phyloP scores from a whole-genome alignment of 1,140 invertebrate species.

The Nilaparvata lugens region DNA sequence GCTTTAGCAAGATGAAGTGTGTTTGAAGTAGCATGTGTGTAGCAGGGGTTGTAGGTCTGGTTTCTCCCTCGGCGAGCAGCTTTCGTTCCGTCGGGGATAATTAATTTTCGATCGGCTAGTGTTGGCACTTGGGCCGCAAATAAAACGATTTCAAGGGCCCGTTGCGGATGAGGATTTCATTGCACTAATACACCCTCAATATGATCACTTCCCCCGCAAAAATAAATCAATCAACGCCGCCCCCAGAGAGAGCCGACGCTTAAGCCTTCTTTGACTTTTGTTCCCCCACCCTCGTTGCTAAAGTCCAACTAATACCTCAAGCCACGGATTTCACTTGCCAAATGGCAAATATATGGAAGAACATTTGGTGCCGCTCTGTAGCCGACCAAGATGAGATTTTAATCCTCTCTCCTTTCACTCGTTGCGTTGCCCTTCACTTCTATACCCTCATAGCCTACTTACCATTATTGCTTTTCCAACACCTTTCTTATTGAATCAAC shows the following conservation, averaged over 20 bases:
- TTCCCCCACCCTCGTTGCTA: background rate
- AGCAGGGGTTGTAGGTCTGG: too few species aligned
- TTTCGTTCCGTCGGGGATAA: conserved; percentile 25
- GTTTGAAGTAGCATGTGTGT: conserved; percentile 10
- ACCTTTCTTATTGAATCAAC: too few species aligned
- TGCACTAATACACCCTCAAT: conserved; percentile 3
- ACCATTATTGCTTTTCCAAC: too few species aligned
- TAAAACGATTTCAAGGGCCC: conserved; percentile 5
- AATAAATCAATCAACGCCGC: conserved; percentile 1
- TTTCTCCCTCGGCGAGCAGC: background rate
- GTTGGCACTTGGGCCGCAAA: conserved; percentile 26
- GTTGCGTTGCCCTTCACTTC: background rate
- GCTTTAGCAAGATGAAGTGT: too few species aligned
- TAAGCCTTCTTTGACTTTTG: conserved; percentile 3
- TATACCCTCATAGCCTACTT: conserved; percentile 4
- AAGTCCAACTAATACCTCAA: background rate
- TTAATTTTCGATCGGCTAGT: conserved; percentile 29
- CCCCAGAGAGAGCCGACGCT: conserved; percentile 1
- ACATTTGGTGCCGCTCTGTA: background rate
- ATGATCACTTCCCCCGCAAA: background rate
- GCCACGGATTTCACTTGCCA: background rate
- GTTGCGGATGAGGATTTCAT: background rate
- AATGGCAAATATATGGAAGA: background rate
- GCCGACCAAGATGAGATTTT: too few species aligned
- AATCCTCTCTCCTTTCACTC: conserved; percentile 3